Percentiles rank a stretch among this genome's conserved stretches.
These are phyloP conservation scores for Xenopus tropicalis DNA, from an alignment of 2,113 vertebrate species.

Conservation along the genomic window UCB_Xtro_10.0 CM004445.2:57801501-57802000, in stretches of 20 bases:
- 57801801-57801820: constrained; percentile 4
- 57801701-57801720: constrained; percentile 25
- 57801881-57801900: too few species aligned
- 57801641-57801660: constrained; percentile 6
- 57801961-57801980: too few species aligned
- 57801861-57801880: too few species aligned
- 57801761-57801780: constrained; percentile 21
- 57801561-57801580: neutral
- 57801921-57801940: too few species aligned
- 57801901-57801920: too few species aligned
- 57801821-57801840: constrained; percentile 20
- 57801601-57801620: constrained; percentile 10
- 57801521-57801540: constrained; percentile 31
- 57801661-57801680: neutral
- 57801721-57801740: constrained; percentile 20
- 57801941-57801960: too few species aligned
- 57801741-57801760: neutral
- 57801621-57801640: neutral
- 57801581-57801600: neutral
- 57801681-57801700: constrained; percentile 23
- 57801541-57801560: constrained; percentile 18
- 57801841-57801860: neutral
- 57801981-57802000: too few species aligned
- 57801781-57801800: neutral
- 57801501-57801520: constrained; percentile 48